These are phyloP conservation scores for Stenodema calcarata DNA, from an alignment of 2,888 invertebrate species.

Conservation along the genomic window DNA sequence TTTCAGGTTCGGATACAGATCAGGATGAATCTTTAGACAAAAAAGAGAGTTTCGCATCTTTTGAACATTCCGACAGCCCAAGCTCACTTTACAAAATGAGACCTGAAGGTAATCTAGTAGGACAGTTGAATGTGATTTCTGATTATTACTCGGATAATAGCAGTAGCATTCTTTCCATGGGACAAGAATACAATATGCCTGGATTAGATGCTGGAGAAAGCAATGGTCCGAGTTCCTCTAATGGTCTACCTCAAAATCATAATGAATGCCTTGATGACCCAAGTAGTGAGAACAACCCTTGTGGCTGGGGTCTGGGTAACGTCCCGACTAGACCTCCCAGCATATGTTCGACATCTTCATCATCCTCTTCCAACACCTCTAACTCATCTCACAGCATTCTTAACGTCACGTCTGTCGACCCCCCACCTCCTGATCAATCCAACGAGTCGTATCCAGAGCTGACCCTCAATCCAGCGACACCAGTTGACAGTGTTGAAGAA, in stretches of 20 bases:
- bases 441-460: background rate
- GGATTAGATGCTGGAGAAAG: background rate
- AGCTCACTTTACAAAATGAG: background rate
- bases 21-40: background rate
- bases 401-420: background rate
- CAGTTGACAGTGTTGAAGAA: background rate
- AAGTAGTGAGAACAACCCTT: background rate
- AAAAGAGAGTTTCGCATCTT: background rate
- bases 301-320: background rate
- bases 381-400: background rate
- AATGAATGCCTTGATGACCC: background rate
- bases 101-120: background rate
- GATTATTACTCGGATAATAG: background rate
- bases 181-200: background rate
- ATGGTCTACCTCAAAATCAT: background rate
- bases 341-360: background rate
- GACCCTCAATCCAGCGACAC: background rate
- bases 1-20: background rate
- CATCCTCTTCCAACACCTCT: background rate
- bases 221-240: background rate
- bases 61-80: background rate
- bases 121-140: background rate
- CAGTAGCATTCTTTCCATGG: conserved; percentile 21
- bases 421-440: background rate
- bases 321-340: background rate